phyloP scores from a whole-genome alignment of 1,140 invertebrate genomes.

The Pantala flavescens region DNA sequence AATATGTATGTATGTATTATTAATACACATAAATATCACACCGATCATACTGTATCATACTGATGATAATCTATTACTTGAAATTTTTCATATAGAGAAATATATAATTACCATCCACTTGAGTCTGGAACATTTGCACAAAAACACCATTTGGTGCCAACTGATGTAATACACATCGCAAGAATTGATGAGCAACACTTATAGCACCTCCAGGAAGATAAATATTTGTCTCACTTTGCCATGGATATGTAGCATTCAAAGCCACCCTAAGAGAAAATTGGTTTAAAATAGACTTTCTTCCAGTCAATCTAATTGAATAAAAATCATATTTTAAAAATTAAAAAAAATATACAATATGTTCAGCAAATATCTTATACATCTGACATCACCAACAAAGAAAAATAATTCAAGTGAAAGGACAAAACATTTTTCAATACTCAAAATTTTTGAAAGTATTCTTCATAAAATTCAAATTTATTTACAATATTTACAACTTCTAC shows the following conservation, averaged over 20 bases:
- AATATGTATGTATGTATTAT: no score
- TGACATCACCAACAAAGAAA: no score
- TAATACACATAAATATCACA: no score
- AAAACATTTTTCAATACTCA: no score
- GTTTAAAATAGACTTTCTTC: neutral
- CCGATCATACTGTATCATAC: no score
- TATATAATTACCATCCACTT: slow-evolving; percentile 54
- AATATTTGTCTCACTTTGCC: slow-evolving; percentile 81
- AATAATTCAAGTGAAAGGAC: no score
- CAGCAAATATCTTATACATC: neutral
- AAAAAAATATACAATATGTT: neutral
- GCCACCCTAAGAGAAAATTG: slow-evolving; percentile 50
- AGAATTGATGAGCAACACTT: slow-evolving; percentile 92
- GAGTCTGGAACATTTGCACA: slow-evolving; percentile 87
- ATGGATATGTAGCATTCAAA: slow-evolving; percentile 66
- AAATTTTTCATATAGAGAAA: no score
- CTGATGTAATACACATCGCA: slow-evolving; percentile 93
- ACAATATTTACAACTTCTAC: no score
- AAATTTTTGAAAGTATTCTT: no score
- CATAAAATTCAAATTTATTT: no score
- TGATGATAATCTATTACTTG: no score
- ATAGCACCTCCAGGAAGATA: slow-evolving; percentile 79
- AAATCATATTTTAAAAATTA: no score
- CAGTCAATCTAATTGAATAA: neutral
- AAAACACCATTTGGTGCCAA: slow-evolving; percentile 93